Evolutionary conservation across 2,888 invertebrate species (phyloP), one percentile per base, ranked within the genome.

Genomic region (Agonum fuliginosum): DNA sequence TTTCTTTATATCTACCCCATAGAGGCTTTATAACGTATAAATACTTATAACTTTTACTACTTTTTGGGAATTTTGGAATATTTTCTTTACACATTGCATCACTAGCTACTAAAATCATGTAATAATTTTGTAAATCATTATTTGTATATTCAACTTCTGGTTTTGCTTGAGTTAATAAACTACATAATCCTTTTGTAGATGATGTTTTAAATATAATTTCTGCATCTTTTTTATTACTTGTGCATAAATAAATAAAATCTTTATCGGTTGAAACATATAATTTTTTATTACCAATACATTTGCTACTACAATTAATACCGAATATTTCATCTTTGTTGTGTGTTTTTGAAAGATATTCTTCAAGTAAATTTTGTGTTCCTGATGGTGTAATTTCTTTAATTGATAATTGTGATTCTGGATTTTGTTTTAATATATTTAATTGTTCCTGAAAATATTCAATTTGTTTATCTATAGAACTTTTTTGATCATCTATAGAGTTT

Each of bases 201-300:
- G 46, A 6, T 6, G 17, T 17, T 19, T 10, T 19, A 12, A 46
- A 46, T 17, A 17, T 17, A 46, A 46, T 17, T 46, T 4, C 12
- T 8, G n/a, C n/a, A n/a, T n/a, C n/a, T n/a, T n/a, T n/a, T n/a
- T 46, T 17, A 46, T 46, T 46, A 17, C 17, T 46, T 17, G 14
- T 17, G 17, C 6, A 46, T 17, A 17, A 17, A 46, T 46, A 17
- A 17, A 4, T 46, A 17, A 3, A 12, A 46, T 17, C 17, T 22
- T 51, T 22, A n/a, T 51, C n/a, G n/a, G n/a, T 22, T 22, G 20
- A 22, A n/a, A 51, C 22, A 22, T 12, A 10, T 51, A 51, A 10
- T n/a, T 51, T 51, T 51, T 51, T 51, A 51, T n/a, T 51, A 51
- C 51, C 51, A n/a, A 51, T 51, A n/a, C 51, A 22, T 22, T 12